Percentiles rank a stretch among this genome's conserved stretches.
phyloP scores from a whole-genome alignment of 2,888 invertebrate genomes.

The Bellardia pandia region DNA sequence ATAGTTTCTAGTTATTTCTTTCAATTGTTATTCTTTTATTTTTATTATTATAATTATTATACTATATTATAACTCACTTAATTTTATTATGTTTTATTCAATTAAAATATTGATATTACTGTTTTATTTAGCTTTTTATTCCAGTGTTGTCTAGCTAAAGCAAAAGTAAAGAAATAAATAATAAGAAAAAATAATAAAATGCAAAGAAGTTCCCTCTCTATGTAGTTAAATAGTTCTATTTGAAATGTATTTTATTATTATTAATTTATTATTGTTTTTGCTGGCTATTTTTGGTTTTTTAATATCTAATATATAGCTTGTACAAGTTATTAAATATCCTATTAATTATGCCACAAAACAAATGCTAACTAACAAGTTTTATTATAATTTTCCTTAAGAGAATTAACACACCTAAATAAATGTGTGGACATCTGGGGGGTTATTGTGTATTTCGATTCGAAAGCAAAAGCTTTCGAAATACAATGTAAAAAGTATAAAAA shows the following conservation, averaged over 20 bases:
- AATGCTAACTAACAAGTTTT: no score
- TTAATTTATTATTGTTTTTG: slow-evolving; percentile 41
- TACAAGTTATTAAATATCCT: slow-evolving; percentile 2
- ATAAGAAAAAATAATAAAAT: slow-evolving; percentile 5
- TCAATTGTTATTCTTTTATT: slow-evolving; percentile 25
- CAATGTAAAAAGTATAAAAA: no score
- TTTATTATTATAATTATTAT: background rate
- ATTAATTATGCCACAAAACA: no score
- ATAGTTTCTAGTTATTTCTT: slow-evolving; percentile 32
- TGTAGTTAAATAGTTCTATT: slow-evolving; percentile 47
- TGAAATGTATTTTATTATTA: slow-evolving; percentile 19
- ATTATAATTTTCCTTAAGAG: no score
- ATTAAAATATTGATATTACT: no score
- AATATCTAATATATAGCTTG: slow-evolving; percentile 15
- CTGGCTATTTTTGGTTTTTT: background rate
- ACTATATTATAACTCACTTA: slow-evolving; percentile 27
- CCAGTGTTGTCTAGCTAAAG: slow-evolving; percentile 15
- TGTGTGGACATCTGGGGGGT: no score
- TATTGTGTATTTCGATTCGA: no score
- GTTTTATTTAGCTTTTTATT: slow-evolving; percentile 3
- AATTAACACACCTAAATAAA: no score
- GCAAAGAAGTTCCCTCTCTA: slow-evolving; percentile 12
- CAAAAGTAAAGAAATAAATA: background rate
- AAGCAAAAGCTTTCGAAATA: no score
- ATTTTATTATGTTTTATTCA: background rate